Percentiles rank a stretch among this genome's conserved stretches.
phyloP scores from a whole-genome alignment of 2,113 vertebrate genomes.

The Chamaea fasciata region DNA sequence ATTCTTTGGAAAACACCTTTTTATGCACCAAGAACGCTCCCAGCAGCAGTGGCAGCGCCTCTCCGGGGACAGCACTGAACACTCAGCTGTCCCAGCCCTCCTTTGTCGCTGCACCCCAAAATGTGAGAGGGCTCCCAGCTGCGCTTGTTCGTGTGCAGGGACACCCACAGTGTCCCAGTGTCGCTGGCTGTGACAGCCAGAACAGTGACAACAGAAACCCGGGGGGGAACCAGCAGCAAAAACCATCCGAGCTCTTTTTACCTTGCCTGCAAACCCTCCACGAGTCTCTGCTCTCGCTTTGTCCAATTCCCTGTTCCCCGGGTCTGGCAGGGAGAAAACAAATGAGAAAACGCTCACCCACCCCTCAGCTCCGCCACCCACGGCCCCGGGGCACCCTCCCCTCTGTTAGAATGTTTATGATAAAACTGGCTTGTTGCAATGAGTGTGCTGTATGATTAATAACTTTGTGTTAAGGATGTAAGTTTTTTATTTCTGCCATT shows the following conservation, averaged over 20 bases:
- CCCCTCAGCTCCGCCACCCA: neutral
- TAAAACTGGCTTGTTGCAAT: too few relatives aligned
- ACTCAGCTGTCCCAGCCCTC: fast-evolving
- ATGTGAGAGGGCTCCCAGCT: neutral
- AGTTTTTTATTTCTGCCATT: too few relatives aligned
- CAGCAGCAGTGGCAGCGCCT: fast-evolving
- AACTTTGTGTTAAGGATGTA: too few relatives aligned
- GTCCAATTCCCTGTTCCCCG: neutral
- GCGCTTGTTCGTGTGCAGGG: fast-evolving
- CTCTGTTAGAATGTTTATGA: neutral
- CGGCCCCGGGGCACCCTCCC: neutral
- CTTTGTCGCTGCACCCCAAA: neutral
- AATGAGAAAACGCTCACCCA: neutral
- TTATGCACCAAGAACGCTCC: fast-evolving
- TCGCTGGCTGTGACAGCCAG: neutral
- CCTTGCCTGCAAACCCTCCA: fast-evolving
- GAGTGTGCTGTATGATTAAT: too few relatives aligned
- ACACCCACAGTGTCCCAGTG: neutral
- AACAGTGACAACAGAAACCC: neutral
- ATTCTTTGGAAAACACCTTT: neutral
- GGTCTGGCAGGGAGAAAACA: neutral
- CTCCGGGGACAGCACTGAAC: fast-evolving
- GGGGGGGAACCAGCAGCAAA: neutral
- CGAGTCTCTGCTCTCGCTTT: neutral
- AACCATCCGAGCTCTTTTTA: fast-evolving